Evolutionary conservation across 2,113 vertebrate genomes (phyloP).

Genomic region (Malaclemys terrapin): DNA sequence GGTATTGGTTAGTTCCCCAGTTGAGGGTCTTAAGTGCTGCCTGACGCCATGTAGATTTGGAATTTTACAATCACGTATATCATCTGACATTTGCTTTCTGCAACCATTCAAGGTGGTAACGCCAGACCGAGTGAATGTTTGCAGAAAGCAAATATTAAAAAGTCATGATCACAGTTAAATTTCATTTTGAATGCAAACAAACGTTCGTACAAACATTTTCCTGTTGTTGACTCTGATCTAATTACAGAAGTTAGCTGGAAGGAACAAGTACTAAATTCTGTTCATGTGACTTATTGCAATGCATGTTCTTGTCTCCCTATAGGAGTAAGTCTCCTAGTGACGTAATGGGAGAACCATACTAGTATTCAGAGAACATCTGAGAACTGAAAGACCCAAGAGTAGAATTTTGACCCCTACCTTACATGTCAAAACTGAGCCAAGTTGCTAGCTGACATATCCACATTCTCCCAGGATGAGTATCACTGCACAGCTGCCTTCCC

Average conservation of each 20-base stretch:
- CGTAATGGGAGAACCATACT: not conserved
- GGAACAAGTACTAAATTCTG: not conserved
- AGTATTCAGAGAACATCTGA: not conserved
- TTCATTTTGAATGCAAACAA: not conserved
- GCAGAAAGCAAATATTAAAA: not conserved
- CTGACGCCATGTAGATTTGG: not conserved
- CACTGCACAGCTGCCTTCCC: not conserved
- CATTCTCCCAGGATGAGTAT: not conserved
- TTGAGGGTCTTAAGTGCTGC: not conserved
- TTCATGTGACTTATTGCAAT: not conserved
- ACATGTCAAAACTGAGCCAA: not conserved
- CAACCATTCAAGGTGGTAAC: not conserved
- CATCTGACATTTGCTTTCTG: not conserved
- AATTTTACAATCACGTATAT: not conserved
- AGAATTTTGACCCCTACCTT: not conserved
- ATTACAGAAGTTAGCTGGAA: not conserved
- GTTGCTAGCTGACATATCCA: not conserved
- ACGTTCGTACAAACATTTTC: not conserved
- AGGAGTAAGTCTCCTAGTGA: not conserved
- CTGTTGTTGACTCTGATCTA: not conserved
- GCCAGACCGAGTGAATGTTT: not conserved
- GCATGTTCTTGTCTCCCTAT: not conserved
- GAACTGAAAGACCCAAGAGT: not conserved
- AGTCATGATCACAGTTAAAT: not conserved
- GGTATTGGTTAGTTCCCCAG: not conserved